Percentiles rank a stretch among this genome's conserved stretches.
phyloP scores from a whole-genome alignment of 2,113 vertebrate genomes.

The Helogale parvula region DNA sequence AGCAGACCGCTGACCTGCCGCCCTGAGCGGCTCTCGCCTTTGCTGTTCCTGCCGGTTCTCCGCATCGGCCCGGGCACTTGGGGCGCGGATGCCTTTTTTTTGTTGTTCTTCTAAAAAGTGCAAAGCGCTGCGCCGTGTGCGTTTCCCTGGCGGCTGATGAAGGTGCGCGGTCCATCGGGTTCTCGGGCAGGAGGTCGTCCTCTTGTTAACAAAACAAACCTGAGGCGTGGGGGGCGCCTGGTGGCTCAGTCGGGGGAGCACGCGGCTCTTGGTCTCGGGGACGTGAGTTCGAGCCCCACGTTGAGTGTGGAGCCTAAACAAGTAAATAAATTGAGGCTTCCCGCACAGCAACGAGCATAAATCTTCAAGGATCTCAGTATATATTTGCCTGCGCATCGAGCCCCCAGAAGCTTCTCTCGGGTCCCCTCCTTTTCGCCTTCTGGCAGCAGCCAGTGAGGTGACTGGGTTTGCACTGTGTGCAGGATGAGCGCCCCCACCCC shows the following conservation, averaged over 20 bases:
- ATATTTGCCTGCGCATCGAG: not conserved
- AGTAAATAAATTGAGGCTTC: not conserved
- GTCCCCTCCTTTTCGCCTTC: not conserved
- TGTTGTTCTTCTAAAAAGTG: not conserved
- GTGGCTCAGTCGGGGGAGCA: not conserved
- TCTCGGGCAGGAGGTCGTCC: too few relatives aligned
- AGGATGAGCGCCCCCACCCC: not conserved
- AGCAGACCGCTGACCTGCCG: not conserved
- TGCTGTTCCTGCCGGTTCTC: rapidly evolving
- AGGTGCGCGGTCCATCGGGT: rapidly evolving
- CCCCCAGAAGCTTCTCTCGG: not conserved
- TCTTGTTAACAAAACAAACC: too few relatives aligned
- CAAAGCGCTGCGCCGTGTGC: too few relatives aligned
- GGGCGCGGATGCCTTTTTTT: rapidly evolving
- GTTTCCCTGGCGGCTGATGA: rapidly evolving
- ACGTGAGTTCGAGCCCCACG: not conserved
- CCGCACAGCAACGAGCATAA: too few relatives aligned
- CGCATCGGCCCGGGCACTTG: not conserved
- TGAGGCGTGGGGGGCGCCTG: not conserved
- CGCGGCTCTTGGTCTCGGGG: not conserved
- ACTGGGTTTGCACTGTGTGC: too few relatives aligned
- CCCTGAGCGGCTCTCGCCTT: not conserved
- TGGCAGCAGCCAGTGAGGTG: not conserved
- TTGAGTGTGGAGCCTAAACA: not conserved
- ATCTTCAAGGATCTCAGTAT: not conserved